Evolutionary conservation across 2,113 vertebrate genomes (phyloP).

Genomic region (Ptilorrhoa leucosticta): DNA sequence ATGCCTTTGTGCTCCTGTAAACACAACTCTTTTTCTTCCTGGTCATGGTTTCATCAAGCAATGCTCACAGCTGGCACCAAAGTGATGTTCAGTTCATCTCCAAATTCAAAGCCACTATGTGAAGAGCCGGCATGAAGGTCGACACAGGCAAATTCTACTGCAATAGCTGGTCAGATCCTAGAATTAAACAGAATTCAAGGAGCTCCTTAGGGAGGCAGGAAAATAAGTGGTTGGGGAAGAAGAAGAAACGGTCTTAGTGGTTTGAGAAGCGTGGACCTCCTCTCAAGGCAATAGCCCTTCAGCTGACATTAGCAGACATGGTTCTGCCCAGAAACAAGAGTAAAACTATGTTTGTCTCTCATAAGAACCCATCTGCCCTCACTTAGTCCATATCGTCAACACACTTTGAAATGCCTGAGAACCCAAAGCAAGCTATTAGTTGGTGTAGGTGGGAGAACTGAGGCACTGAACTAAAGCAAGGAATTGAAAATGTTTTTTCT

Average conservation of each 20-base stretch:
- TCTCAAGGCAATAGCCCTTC: not conserved
- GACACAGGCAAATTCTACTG: not conserved
- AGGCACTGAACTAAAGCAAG: not conserved
- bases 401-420: not conserved
- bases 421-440: not conserved
- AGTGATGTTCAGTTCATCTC: not conserved
- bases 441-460: not conserved
- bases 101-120: not conserved
- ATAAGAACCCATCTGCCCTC: not conserved
- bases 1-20: not conserved
- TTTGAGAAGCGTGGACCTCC: not conserved
- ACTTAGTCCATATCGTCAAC: not conserved
- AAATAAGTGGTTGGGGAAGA: not conserved
- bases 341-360: not conserved
- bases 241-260: not conserved
- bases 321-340: not conserved
- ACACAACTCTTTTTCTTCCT: not conserved
- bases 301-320: not conserved
- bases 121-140: not conserved
- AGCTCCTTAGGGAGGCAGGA: not conserved
- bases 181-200: not conserved
- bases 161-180: not conserved
- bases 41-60: not conserved
- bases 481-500: not conserved
- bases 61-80: not conserved